Conservation (phyloP, 2,797 vertebrate species). For the Agapornis canus region DNA sequence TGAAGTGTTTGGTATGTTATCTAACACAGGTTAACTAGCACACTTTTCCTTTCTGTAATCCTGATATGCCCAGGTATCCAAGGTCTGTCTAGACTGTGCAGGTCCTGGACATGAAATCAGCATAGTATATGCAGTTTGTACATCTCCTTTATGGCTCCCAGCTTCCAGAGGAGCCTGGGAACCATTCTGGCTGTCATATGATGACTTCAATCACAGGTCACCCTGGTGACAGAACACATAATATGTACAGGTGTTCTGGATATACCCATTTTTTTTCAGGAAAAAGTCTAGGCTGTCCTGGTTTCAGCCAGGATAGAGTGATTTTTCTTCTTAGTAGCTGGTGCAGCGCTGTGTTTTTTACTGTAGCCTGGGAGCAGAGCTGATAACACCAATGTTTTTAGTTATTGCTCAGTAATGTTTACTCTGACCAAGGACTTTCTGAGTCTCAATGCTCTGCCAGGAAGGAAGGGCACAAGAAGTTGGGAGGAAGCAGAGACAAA, state of each 20-base stretch:
- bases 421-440: background rate
- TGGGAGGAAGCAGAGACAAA: background rate
- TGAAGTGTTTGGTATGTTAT: background rate
- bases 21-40: background rate
- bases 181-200: background rate
- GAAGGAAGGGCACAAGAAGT: background rate
- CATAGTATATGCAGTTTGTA: background rate
- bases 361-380: background rate
- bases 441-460: background rate
- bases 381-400: background rate
- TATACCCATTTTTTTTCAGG: background rate
- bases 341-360: background rate
- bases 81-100: background rate
- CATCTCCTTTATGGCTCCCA: background rate
- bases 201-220: background rate
- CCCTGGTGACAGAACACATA: background rate
- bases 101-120: background rate
- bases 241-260: background rate
- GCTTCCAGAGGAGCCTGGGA: background rate
- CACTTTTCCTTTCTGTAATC: background rate
- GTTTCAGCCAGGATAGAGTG: background rate
- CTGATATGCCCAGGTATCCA: background rate
- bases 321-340: background rate
- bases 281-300: background rate
- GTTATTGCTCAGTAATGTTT: background rate